Percentiles rank a stretch among this genome's conserved stretches.
These are phyloP conservation scores for Tinea semifulvella DNA, from an alignment of 2,888 invertebrate species.

Conservation along the genomic window DNA sequence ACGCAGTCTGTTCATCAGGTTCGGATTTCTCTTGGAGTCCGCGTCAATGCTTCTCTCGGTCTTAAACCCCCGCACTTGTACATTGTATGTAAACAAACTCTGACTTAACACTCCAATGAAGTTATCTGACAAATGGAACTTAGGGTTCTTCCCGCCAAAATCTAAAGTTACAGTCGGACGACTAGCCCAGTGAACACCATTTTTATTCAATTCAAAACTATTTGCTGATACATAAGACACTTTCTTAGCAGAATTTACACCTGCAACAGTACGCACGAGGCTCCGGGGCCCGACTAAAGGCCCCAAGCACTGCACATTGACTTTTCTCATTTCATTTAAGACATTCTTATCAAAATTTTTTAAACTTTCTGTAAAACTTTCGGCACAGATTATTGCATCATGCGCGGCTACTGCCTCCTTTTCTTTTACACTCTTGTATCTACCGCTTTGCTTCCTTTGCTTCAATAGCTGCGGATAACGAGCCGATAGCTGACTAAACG, in stretches of 20 bases:
- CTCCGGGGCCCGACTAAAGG: slow-evolving; percentile 15
- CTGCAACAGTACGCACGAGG: slow-evolving; percentile 26
- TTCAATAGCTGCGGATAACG: slow-evolving; percentile 54
- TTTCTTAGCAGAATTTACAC: slow-evolving; percentile 33
- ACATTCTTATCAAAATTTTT: slow-evolving; percentile 55
- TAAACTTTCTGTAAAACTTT: slow-evolving; percentile 47
- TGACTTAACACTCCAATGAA: slow-evolving; percentile 35
- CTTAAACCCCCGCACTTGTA: slow-evolving; percentile 80
- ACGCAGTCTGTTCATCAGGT: slow-evolving; percentile 72
- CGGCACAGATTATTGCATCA: slow-evolving; percentile 46
- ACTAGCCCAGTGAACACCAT: slow-evolving; percentile 34
- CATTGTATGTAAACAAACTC: slow-evolving; percentile 34
- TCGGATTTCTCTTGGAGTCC: slow-evolving; percentile 77
- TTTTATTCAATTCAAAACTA: slow-evolving; percentile 52
- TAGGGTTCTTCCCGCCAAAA: slow-evolving; percentile 25
- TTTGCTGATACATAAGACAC: slow-evolving; percentile 46
- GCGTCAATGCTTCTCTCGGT: slow-evolving; percentile 77
- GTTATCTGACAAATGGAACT: slow-evolving; percentile 36
- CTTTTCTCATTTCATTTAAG: slow-evolving; percentile 41
- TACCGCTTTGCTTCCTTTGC: slow-evolving; percentile 45
- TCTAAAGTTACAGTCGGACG: slow-evolving; percentile 35
- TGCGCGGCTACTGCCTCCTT: slow-evolving; percentile 29
- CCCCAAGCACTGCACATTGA: slow-evolving; percentile 37
- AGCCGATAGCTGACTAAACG: slow-evolving; percentile 57
- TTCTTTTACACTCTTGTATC: slow-evolving; percentile 42